Evolutionary conservation across 2,113 vertebrate species (phyloP), one percentile per base, ranked within the genome.

Genomic region (Archilochus colubris): DNA sequence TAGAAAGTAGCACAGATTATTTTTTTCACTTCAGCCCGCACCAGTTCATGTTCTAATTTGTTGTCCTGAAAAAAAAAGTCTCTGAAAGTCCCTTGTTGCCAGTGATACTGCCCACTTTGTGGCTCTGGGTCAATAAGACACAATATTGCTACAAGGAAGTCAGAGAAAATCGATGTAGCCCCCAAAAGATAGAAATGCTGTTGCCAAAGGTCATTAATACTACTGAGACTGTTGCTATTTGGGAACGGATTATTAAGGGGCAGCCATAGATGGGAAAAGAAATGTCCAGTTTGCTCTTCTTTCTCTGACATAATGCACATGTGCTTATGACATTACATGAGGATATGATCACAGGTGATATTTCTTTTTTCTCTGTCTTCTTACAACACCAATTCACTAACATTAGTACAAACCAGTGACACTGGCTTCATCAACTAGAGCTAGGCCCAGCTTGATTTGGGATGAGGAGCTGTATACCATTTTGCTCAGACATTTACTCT

Each of bases 11-110:
- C 55, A 63, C 30, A 10, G 27, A 31, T 27, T 59, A 94, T 93
- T 91, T 75, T 70, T 91, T 79, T 67, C 78, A 55, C 50, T 58
- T n/a, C 54, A 93, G 46, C 38, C 55, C 40, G 28, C 17, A 81
- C 54, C 53, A 80, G 50, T 27, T 86, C 88, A 55, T 85, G 51
- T 53, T 93, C 78, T 54, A 92, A 66, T 91, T 89, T 72, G 61
- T 40, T 85, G 78, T 46, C 78, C 94, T 87, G 90, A 95, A 96
- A 94, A 92, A 88, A 79, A 94, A 92, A 88, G 76, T 82, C 53
- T 82, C 74, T 86, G 33, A 11, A 63, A 86, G 55, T 93, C 91
- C 77, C 84, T 58, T 80, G 85, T 67, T 95, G 63, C 58, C 88
- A 57, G 69, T 40, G 77, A 53, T 51, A 87, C 38, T 75, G 61